Base-by-base conservation (phyloP, 92 coral and sea anemone genomes). In the Phymanthus crucifer region DNA sequence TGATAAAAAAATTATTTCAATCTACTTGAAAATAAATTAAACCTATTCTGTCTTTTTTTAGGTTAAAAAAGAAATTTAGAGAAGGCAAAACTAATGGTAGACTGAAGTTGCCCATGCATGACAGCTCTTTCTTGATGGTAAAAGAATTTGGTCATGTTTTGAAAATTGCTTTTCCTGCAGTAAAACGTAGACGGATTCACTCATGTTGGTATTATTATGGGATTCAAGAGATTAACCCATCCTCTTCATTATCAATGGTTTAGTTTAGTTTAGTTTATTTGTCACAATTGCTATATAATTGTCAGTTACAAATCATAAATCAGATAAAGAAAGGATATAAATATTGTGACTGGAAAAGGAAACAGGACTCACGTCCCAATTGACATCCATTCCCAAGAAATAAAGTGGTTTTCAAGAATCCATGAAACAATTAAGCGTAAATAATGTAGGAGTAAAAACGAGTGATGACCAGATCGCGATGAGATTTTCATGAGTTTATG, bases 121-220 rank as follows among this genome's bases (percentile, higher is more conserved):
- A 26, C 13, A 61, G 16, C 33, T n/a, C 16, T 4, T 26, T 24
- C 67, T 61, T 23, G 67, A 61, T 26, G 0, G 3, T 61, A 10
- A 5, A 61, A 27, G 32, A 61, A 24, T 23, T 78, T 70, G 87
- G 87, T 24, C 78, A 64, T 21, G 78, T 45, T 18, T 33, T 84
- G 4, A 84, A 40, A 72, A 40, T n/a, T 66, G 72, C 72, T 17
- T 84, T 84, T 77, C 87, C 87, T 29, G 32, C 29, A n/a, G 32
- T 77, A 38, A 37, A 36, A 31, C 46, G 79, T 38, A 64, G 66
- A 33, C 86, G 86, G 3, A 43, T 66, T 65, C 74, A 74, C 35
- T 29, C 72, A 46, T 74, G 74, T 9, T 83, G 82, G 82, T 77
- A 77, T 29, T 83, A 83, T 54, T 83, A 75, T 77, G 87, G 78